A percentile compares a stretch with the other conserved stretches of the same genome.
Conservation (phyloP, 2,113 vertebrate species). For the Triplophysa tibetana region DNA sequence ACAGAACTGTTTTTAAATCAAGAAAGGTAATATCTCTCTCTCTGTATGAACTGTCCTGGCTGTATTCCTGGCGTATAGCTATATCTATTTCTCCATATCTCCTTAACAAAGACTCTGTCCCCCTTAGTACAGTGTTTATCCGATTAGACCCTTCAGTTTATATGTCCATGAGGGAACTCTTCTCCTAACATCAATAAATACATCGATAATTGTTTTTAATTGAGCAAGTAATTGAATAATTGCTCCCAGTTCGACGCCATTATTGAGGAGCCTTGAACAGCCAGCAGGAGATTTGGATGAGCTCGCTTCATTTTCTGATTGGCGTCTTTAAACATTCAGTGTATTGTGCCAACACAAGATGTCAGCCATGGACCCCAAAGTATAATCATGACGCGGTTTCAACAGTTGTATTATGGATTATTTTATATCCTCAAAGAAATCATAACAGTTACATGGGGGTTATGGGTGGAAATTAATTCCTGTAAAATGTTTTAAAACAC, state of each 20-base stretch:
- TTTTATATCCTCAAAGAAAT: conserved; percentile 2
- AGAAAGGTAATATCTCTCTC: too few relatives aligned
- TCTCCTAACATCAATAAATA: conserved; percentile 49
- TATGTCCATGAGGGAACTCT: conserved; percentile 32
- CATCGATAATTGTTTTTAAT: conserved; percentile 53
- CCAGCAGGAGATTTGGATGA: conserved; percentile 38
- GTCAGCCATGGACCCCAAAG: conserved; percentile 35
- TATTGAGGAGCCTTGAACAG: conserved; percentile 36
- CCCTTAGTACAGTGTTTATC: conserved; percentile 42
- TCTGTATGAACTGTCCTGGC: background rate
- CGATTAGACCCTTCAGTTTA: conserved; percentile 47
- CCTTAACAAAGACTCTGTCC: conserved; percentile 45
- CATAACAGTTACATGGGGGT: background rate
- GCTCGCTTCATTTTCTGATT: conserved; percentile 34
- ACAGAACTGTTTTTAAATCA: too few relatives aligned
- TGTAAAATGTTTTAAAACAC: background rate
- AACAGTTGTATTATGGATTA: background rate
- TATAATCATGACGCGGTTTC: conserved; percentile 23
- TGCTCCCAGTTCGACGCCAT: conserved; percentile 7
- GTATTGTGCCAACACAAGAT: conserved; percentile 37
- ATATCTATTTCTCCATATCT: conserved; percentile 43
- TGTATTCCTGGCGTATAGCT: conserved; percentile 17
- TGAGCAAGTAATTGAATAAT: conserved; percentile 55
- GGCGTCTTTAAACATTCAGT: conserved; percentile 35
- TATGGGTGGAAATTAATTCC: background rate